Conservation (phyloP, 2,888 invertebrate genomes). For the Eupithecia vulgata region DNA sequence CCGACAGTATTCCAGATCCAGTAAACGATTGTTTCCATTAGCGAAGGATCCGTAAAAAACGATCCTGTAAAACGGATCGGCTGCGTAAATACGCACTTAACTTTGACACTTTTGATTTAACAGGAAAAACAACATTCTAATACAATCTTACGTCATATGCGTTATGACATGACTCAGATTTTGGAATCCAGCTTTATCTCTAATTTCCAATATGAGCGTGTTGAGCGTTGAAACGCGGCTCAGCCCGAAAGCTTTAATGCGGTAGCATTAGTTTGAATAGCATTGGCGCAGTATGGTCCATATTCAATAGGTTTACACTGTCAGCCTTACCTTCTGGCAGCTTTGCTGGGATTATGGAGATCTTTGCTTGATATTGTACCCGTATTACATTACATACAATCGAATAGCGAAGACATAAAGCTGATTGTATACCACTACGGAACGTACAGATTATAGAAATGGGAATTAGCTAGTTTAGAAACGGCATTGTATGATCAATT, state of each 20-base stretch:
- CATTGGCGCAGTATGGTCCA: conserved; percentile 31
- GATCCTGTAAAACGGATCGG: too few relatives aligned
- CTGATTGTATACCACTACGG: not conserved
- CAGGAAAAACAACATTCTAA: conserved; percentile 1
- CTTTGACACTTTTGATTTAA: not conserved
- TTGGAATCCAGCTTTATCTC: conserved; percentile 10
- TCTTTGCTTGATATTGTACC: conserved; percentile 23
- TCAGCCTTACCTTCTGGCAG: conserved; percentile 27
- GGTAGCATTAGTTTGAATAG: conserved; percentile 44
- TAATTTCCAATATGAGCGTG: conserved; percentile 19
- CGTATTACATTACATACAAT: not conserved
- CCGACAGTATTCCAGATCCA: too few relatives aligned
- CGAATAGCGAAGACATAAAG: not conserved
- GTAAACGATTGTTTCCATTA: too few relatives aligned
- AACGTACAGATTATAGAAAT: not conserved
- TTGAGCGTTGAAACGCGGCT: conserved; percentile 18
- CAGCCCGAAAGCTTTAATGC: conserved; percentile 52
- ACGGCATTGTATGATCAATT: too few relatives aligned
- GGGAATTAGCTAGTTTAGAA: too few relatives aligned
- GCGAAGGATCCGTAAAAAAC: too few relatives aligned
- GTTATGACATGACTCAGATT: not conserved
- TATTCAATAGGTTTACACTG: conserved; percentile 31
- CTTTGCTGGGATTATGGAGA: conserved; percentile 27
- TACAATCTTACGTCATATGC: not conserved
- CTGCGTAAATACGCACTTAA: too few relatives aligned